Evolutionary conservation across 2,888 invertebrate species (phyloP), one percentile per base, ranked within the genome.

Genomic region (Drosophila prolongata): DNA sequence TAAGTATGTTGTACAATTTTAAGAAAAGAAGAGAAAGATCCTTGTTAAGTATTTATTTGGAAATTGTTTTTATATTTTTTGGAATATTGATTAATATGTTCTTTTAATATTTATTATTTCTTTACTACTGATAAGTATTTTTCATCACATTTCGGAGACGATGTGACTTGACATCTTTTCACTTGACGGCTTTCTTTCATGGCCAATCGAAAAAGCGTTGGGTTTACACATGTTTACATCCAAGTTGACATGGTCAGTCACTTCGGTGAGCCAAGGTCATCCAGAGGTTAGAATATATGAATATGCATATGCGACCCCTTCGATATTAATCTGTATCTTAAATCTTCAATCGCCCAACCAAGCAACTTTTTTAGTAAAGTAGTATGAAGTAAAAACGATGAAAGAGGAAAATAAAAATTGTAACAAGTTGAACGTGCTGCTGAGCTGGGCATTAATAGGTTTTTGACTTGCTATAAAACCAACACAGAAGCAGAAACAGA

Each of bases 371-470:
- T 42, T 38, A 43, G 11, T 6, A 9, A 49, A 47, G 14, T 30
- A 19, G 13, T 30, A 13, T 35, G 19, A 13, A 42, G 4, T 42
- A 61, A 59, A 54, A 61, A 61, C 47, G 55, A 35, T 35, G 37
- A 57, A 52, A 54, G 14, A 60, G 56, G 56, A 73, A 84, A 69
- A 68, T 67, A 79, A 77, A 84, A 89, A 85, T 85, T 87, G 82
- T 81, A 81, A 84, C 84, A 87, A 87, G 88, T 79, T 87, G 87
- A 89, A 89, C 75, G 88, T 67, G 77, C 88, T 77, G 70, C 66
- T 66, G 69, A 68, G 66, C 79, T 79, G 78, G 69, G 87, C 89
- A 84, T 89, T 84, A 84, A 87, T 84, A 89, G 83, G 87, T 89
- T 84, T 84, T 89, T 84, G 83, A 83, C 83, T 84, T 84, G 89